Evolutionary conservation across 2,888 invertebrate genomes (phyloP).

Genomic region (Darwinula stevensoni): DNA sequence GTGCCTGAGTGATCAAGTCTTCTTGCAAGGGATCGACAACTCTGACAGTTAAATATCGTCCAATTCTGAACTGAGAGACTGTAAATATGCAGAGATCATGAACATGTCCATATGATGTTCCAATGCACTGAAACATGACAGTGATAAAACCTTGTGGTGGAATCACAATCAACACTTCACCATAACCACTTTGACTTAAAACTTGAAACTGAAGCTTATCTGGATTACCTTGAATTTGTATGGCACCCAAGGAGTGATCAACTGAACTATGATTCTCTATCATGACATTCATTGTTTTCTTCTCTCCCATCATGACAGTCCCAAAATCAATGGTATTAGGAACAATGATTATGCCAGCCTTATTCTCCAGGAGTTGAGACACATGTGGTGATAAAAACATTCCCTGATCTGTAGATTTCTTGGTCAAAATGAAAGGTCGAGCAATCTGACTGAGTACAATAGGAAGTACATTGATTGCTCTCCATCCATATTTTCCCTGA

Average conservation of each 20-base stretch:
- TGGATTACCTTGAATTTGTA: background rate
- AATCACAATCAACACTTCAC: background rate
- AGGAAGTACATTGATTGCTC: slow-evolving; percentile 24
- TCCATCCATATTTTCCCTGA: slow-evolving; percentile 26
- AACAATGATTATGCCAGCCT: slow-evolving; percentile 8
- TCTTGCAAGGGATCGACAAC: slow-evolving; percentile 13
- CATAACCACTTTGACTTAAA: background rate
- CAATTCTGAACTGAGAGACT: slow-evolving; percentile 29
- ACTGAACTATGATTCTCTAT: slow-evolving; percentile 14
- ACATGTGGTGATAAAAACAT: background rate
- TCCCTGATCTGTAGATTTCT: background rate
- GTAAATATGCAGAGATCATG: slow-evolving; percentile 27
- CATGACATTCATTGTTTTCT: slow-evolving; percentile 8
- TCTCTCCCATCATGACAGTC: slow-evolving; percentile 6
- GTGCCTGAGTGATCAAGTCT: no score
- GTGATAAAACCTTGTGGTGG: slow-evolving; percentile 25
- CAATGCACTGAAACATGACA: background rate
- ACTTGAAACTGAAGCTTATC: background rate
- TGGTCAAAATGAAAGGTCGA: no score
- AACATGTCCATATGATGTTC: slow-evolving; percentile 20
- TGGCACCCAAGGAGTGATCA: background rate
- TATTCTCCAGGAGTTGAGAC: slow-evolving; percentile 8
- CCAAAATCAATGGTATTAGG: slow-evolving; percentile 8
- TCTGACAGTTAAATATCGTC: slow-evolving; percentile 25
- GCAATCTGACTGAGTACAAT: no score